phyloP scores from a whole-genome alignment of 2,797 vertebrate species.

The Melanotaenia maccullochi region DNA sequence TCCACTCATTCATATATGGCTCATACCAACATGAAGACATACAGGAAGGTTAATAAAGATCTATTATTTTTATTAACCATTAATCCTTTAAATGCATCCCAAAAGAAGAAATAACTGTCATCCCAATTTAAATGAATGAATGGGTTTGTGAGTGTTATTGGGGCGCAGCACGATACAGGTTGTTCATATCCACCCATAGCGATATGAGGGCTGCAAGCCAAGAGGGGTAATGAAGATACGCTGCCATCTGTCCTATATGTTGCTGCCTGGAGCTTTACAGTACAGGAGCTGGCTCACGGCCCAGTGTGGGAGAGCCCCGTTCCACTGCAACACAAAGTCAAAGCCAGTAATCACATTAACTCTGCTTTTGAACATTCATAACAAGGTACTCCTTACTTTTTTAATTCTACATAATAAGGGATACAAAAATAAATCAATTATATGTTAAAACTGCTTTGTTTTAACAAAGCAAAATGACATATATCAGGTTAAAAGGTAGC shows the following conservation, averaged over 20 bases:
- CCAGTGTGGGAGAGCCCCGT: slow-evolving; percentile 21
- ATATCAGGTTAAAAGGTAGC: slow-evolving; percentile 18
- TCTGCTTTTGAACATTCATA: slow-evolving; percentile 27
- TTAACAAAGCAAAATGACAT: slow-evolving; percentile 1
- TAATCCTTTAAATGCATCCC: slow-evolving; percentile 31
- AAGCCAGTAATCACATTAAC: slow-evolving; percentile 49
- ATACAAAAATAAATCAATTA: background rate
- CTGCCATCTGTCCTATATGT: slow-evolving; percentile 68
- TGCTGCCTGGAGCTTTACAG: slow-evolving; percentile 55
- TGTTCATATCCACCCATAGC: slow-evolving; percentile 22
- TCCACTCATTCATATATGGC: slow-evolving; percentile 19
- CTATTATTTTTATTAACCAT: slow-evolving; percentile 28
- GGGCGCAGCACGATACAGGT: slow-evolving; percentile 28
- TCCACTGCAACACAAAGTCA: slow-evolving; percentile 25
- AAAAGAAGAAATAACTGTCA: slow-evolving; percentile 33
- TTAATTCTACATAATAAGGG: background rate
- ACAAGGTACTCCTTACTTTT: slow-evolving; percentile 16
- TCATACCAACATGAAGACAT: slow-evolving; percentile 7
- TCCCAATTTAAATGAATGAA: slow-evolving; percentile 37
- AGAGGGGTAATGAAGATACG: slow-evolving; percentile 58
- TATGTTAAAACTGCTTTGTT: slow-evolving; percentile 9
- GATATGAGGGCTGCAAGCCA: slow-evolving; percentile 38
- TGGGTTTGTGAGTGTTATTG: slow-evolving; percentile 17
- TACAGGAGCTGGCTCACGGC: slow-evolving; percentile 49
- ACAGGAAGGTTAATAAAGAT: slow-evolving; percentile 39